phyloP scores from a whole-genome alignment of 1,140 invertebrate species.

The Leptinotarsa texana region DNA sequence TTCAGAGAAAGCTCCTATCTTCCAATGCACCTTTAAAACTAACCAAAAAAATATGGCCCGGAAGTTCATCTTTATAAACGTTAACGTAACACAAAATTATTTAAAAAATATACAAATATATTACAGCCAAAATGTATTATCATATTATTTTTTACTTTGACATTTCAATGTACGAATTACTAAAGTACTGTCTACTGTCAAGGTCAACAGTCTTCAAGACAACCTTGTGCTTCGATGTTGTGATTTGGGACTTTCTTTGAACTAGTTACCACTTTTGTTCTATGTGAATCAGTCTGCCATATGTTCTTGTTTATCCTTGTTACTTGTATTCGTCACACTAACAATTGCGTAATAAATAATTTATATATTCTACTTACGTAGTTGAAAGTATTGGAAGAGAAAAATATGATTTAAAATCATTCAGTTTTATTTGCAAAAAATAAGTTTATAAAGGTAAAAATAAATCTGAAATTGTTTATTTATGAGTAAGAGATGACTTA shows the following conservation, averaged over 20 bases:
- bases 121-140: conserved; percentile 36
- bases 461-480: conserved; percentile 12
- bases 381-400: background rate
- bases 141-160: conserved; percentile 46
- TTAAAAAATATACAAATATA: conserved; percentile 26
- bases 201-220: too few relatives aligned
- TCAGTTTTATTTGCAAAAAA: background rate
- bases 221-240: too few relatives aligned
- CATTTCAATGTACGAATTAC: conserved; percentile 33
- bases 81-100: conserved; percentile 26
- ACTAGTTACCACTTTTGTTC: too few relatives aligned
- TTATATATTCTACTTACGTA: background rate
- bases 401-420: background rate
- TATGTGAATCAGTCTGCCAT: too few relatives aligned
- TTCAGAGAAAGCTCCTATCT: conserved; percentile 25
- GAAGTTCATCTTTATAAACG: conserved; percentile 33
- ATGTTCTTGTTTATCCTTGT: too few relatives aligned
- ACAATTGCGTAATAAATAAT: background rate
- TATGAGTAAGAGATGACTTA: conserved; percentile 39
- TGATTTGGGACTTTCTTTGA: too few relatives aligned
- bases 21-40: conserved; percentile 37
- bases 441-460: background rate
- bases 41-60: conserved; percentile 46
- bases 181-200: too few relatives aligned
- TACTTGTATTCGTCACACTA: too few relatives aligned